Evolutionary conservation across 2,797 vertebrate species (phyloP).

Genomic region (Sebastes aleutianus): DNA sequence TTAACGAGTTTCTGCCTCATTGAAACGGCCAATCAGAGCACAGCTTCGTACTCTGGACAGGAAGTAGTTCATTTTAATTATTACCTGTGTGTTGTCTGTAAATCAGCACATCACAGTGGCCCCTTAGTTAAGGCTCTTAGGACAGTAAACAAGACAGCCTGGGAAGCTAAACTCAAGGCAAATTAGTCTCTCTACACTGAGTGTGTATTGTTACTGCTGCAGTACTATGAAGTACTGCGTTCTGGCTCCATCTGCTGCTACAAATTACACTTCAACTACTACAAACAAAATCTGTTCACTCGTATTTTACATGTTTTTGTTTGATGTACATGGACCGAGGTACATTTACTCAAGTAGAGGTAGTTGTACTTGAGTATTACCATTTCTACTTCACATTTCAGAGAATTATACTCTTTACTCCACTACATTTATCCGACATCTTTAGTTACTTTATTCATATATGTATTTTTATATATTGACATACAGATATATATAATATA

Average conservation of each 20-base stretch:
- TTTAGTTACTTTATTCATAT: not conserved
- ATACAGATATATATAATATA: not conserved
- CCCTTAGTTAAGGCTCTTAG: not conserved
- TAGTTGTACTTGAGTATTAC: not conserved
- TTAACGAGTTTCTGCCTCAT: conserved; percentile 8
- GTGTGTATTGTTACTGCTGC: not conserved
- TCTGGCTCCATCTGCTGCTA: conserved; percentile 37
- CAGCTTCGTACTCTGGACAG: not conserved
- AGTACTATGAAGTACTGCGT: not conserved
- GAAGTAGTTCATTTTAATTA: not conserved
- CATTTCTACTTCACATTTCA: not conserved
- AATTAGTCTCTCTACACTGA: not conserved
- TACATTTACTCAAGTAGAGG: too few relatives aligned
- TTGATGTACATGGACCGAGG: not conserved
- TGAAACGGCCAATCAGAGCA: conserved; percentile 31
- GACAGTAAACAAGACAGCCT: not conserved
- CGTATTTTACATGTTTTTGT: not conserved
- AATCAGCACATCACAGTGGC: not conserved
- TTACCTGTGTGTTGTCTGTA: not conserved
- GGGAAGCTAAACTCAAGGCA: not conserved
- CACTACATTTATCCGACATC: not conserved
- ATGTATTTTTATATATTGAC: not conserved
- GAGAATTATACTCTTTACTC: too few relatives aligned
- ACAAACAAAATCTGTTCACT: not conserved
- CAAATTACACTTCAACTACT: not conserved